These are phyloP conservation scores for Andricus curvator DNA, from an alignment of 2,888 invertebrate genomes.

Conservation along the genomic window DNA sequence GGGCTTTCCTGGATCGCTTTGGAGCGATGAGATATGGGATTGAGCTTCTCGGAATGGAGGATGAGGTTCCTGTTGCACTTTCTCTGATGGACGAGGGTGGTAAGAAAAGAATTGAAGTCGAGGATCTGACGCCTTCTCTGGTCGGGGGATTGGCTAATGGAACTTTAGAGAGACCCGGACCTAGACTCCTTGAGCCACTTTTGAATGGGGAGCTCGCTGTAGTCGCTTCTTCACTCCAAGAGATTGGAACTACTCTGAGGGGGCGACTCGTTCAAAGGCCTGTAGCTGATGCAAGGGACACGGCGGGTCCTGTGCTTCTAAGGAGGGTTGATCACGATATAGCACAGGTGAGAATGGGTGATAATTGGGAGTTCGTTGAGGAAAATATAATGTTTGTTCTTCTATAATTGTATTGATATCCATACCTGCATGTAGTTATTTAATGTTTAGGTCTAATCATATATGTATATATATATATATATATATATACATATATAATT, in stretches of 20 bases:
- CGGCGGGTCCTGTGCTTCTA: constrained; percentile 84
- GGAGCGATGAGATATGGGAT: constrained; percentile 89
- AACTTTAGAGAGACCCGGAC: constrained; percentile 87
- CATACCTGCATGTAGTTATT: too few species aligned
- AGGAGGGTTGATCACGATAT: constrained; percentile 75
- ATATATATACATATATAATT: too few species aligned
- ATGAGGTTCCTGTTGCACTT: constrained; percentile 81
- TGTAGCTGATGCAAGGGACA: constrained; percentile 87
- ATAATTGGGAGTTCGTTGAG: background rate
- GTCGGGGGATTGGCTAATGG: constrained; percentile 85
- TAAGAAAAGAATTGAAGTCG: constrained; percentile 86
- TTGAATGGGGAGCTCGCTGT: constrained; percentile 90
- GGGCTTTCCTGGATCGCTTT: constrained; percentile 88
- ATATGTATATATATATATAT: too few species aligned
- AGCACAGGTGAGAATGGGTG: background rate
- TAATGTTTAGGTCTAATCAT: too few species aligned
- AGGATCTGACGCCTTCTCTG: constrained; percentile 84
- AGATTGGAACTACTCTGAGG: constrained; percentile 82
- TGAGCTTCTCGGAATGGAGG: constrained; percentile 68
- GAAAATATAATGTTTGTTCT: background rate
- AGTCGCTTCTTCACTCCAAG: constrained; percentile 81
- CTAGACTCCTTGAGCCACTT: constrained; percentile 89
- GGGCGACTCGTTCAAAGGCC: constrained; percentile 85
- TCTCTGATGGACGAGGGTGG: constrained; percentile 87
- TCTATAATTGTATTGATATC: background rate